Percentiles rank a stretch among this genome's conserved stretches.
phyloP scores from a whole-genome alignment of 2,888 invertebrate species.

The Halictus quadricinctus region DNA sequence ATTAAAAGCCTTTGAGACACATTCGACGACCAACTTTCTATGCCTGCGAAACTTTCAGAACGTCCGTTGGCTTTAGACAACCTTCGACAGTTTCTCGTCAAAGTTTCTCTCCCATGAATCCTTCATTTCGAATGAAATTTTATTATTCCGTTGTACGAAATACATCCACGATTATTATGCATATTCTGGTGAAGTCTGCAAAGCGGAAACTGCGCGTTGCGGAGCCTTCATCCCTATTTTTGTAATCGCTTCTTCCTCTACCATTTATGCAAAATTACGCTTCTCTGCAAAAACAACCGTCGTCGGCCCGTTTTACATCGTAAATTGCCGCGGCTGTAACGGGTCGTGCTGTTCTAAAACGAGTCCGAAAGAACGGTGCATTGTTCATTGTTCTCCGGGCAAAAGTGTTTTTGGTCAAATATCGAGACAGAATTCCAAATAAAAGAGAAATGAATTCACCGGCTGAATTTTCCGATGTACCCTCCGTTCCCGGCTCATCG shows the following conservation, averaged over 20 bases:
- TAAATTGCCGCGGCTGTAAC: slow-evolving; percentile 35
- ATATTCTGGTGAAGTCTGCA: not conserved
- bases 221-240: not conserved
- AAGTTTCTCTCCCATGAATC: not conserved
- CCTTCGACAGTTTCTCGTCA: not conserved
- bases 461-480: not conserved
- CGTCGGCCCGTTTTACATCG: slow-evolving; percentile 32
- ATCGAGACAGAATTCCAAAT: not conserved
- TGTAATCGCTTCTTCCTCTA: slow-evolving; percentile 5
- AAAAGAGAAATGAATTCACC: not conserved
- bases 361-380: not conserved
- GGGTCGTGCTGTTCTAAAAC: not conserved
- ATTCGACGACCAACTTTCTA: not conserved
- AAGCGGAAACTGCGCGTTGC: not conserved
- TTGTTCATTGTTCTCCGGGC: slow-evolving; percentile 17
- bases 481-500: not conserved
- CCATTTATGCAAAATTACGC: slow-evolving; percentile 18
- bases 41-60: slow-evolving; percentile 20
- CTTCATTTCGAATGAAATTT: not conserved
- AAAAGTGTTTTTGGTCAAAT: not conserved
- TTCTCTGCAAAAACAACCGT: slow-evolving; percentile 20
- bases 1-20: slow-evolving; percentile 27
- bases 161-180: not conserved
- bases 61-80: not conserved
- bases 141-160: not conserved